A percentile compares a stretch with the other conserved stretches of the same genome.
These are phyloP conservation scores for Hippocampus comes DNA, from an alignment of 2,113 vertebrate species.

Conservation along the genomic window DNA sequence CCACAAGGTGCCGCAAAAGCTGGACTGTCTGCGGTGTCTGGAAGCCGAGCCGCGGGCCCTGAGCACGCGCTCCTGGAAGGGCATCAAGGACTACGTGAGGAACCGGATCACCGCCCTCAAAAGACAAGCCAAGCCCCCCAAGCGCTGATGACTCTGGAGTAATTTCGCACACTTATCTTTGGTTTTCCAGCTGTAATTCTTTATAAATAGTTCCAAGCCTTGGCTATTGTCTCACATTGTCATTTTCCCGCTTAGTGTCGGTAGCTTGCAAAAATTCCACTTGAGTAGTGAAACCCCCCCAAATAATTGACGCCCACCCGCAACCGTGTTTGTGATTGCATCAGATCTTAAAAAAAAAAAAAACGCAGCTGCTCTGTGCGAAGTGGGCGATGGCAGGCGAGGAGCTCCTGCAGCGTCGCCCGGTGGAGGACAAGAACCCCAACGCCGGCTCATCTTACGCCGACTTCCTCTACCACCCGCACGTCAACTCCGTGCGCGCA, in stretches of 20 bases:
- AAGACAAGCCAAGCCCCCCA: conserved; percentile 17
- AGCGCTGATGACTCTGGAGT: neutral
- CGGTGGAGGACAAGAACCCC: conserved; percentile 53
- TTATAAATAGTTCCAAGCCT: neutral
- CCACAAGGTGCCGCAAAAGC: conserved; percentile 54
- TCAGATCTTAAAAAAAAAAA: too few relatives aligned
- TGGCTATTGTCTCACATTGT: neutral
- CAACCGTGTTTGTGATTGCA: too few relatives aligned
- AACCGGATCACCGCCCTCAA: conserved; percentile 61
- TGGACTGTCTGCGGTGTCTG: conserved; percentile 55
- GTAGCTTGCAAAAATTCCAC: too few relatives aligned
- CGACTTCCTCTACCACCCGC: conserved; percentile 77
- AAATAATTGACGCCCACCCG: too few relatives aligned
- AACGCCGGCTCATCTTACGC: conserved; percentile 76
- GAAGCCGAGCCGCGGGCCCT: conserved; percentile 47
- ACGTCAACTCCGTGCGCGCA: conserved; percentile 69
- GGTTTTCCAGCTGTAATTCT: neutral
- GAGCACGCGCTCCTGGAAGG: conserved; percentile 52
- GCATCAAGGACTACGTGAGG: conserved; percentile 59
- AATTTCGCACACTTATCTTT: neutral
- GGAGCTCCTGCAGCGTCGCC: too few relatives aligned
- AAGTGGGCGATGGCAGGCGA: too few relatives aligned
- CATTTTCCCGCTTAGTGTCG: neutral
- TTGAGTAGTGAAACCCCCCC: too few relatives aligned
- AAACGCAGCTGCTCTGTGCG: too few relatives aligned